Percentiles rank a stretch among this genome's conserved stretches.
Conservation (phyloP, 2,888 invertebrate genomes). For the Eupithecia exiguata region DNA sequence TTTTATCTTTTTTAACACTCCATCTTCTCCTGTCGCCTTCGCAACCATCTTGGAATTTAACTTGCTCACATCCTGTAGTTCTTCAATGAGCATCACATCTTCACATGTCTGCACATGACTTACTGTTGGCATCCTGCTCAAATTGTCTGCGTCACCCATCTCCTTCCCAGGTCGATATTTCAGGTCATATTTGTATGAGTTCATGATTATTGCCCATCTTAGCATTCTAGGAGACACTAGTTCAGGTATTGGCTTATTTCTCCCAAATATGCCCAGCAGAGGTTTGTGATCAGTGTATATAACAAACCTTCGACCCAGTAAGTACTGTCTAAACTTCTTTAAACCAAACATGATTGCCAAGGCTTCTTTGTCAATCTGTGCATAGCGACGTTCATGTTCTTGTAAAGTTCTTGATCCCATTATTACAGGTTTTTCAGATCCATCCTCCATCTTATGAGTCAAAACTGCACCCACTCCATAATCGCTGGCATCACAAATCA, state of each 20-base stretch:
- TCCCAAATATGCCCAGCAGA: neutral
- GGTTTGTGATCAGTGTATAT: neutral
- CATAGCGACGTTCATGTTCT: neutral
- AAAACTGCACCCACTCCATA: neutral
- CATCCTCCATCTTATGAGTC: no score
- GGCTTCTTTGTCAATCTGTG: conserved; percentile 1
- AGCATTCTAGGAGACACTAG: neutral
- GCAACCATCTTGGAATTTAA: neutral
- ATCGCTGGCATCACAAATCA: neutral
- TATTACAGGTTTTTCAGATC: no score
- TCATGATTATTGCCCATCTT: neutral
- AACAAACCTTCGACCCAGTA: no score
- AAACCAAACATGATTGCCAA: neutral
- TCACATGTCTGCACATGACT: neutral
- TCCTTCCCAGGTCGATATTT: neutral
- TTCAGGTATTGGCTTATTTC: conserved; percentile 1
- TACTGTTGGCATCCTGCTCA: no score
- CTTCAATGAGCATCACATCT: neutral
- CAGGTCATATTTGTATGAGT: neutral
- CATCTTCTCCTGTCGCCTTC: neutral
- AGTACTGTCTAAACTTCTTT: neutral
- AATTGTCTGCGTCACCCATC: no score
- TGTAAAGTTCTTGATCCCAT: neutral
- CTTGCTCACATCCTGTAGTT: neutral
- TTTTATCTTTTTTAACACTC: neutral